Evolutionary conservation across 2,888 invertebrate species (phyloP).

Genomic region (Timema podura): DNA sequence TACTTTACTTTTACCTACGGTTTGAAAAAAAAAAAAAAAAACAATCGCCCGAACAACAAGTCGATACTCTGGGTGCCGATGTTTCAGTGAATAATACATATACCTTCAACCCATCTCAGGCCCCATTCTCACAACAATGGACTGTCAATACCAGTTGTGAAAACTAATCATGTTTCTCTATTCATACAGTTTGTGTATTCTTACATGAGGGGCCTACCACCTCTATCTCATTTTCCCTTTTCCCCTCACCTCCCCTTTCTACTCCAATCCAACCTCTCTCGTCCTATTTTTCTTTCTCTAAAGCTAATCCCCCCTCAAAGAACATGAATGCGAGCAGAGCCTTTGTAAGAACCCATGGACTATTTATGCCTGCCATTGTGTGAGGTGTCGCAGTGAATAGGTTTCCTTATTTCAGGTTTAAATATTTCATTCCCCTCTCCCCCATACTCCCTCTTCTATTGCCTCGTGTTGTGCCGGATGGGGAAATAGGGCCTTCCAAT

Average conservation of each 20-base stretch:
- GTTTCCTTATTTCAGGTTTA: conserved; percentile 33
- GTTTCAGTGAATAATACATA: no score
- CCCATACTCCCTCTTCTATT: conserved; percentile 14
- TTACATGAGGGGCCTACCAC: conserved; percentile 16
- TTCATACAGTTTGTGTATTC: conserved; percentile 31
- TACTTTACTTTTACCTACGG: no score
- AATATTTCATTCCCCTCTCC: conserved; percentile 31
- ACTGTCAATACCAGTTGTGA: neutral
- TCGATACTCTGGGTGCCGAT: no score
- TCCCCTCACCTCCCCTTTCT: no score
- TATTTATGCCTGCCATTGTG: conserved; percentile 29
- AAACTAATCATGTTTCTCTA: conserved; percentile 32
- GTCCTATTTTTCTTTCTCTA: no score
- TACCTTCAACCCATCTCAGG: no score
- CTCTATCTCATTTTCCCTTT: no score
- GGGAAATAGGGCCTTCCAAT: neutral
- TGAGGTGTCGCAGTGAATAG: conserved; percentile 32
- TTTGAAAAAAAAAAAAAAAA: no score
- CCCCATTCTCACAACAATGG: no score
- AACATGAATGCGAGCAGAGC: neutral
- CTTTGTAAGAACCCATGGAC: conserved; percentile 30
- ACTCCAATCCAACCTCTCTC: no score
- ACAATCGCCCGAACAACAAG: no score
- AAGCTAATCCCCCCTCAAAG: no score
- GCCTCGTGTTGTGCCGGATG: neutral